Evolutionary conservation across 2,113 vertebrate genomes (phyloP).

Genomic region (Astatoreochromis straeleni): DNA sequence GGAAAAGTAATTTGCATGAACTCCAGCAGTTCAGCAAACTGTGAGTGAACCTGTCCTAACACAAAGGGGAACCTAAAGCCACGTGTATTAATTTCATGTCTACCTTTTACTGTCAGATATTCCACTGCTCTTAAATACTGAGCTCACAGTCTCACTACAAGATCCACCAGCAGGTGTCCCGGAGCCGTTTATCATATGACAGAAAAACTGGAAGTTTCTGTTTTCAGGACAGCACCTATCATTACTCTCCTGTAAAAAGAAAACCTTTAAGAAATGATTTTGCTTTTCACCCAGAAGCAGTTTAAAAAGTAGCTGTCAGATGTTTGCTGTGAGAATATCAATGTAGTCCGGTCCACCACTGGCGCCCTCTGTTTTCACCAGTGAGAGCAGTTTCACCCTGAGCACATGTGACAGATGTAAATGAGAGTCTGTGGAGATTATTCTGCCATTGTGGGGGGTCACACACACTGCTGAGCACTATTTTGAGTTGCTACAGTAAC

Average conservation of each 20-base stretch:
- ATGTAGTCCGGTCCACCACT: neutral
- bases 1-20: too few relatives aligned
- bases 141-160: neutral
- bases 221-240: accelerated
- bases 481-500: neutral
- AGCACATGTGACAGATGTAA: too few relatives aligned
- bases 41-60: too few relatives aligned
- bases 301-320: neutral
- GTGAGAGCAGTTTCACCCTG: too few relatives aligned
- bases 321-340: neutral
- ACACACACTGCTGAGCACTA: neutral
- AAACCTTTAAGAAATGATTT: neutral
- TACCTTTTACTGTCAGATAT: too few relatives aligned
- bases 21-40: too few relatives aligned
- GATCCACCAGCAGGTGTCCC: neutral
- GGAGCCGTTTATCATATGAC: neutral
- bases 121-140: neutral
- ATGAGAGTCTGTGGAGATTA: too few relatives aligned
- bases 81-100: too few relatives aligned
- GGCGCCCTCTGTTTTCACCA: neutral
- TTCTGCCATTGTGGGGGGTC: neutral
- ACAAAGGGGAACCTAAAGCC: too few relatives aligned
- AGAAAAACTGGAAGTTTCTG: neutral
- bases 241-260: neutral
- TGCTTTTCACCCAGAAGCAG: neutral